Conservation (phyloP, 1,140 invertebrate species). For the Saccostrea glomerata region DNA sequence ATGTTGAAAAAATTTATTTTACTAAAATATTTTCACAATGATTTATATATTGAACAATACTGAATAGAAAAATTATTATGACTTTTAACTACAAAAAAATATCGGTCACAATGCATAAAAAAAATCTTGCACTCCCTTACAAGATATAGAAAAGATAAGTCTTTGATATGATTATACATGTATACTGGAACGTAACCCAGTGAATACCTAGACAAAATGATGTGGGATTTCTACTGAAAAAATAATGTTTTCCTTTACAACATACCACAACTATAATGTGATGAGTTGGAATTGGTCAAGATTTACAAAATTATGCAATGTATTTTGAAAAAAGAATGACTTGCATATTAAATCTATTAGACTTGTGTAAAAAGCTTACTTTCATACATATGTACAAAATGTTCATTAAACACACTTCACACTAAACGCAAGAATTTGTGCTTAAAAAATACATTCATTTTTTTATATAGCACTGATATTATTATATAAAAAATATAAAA, state of each 20-base stretch:
- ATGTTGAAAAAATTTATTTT: slow-evolving; percentile 3
- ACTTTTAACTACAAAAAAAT: not conserved
- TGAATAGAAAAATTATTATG: slow-evolving; percentile 15
- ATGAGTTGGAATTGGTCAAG: too few species aligned
- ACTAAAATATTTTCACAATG: slow-evolving; percentile 12
- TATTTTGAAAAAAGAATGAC: too few species aligned
- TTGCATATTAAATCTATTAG: too few species aligned
- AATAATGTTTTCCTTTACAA: not conserved
- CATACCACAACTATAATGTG: not conserved
- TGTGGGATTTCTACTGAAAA: not conserved
- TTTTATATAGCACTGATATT: not conserved
- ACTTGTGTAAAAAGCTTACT: too few species aligned
- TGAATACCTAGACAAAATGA: not conserved
- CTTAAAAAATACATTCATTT: too few species aligned
- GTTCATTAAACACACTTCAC: too few species aligned
- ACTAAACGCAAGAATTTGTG: too few species aligned
- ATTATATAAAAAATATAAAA: not conserved
- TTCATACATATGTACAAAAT: too few species aligned
- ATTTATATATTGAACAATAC: not conserved
- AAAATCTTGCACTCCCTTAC: not conserved
- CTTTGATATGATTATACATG: not conserved
- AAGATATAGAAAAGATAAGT: not conserved
- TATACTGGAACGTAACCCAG: not conserved
- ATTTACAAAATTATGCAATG: too few species aligned
- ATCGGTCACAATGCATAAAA: not conserved